These are phyloP conservation scores for Vesta saturnalis DNA, from an alignment of 2,888 invertebrate genomes.

Conservation along the genomic window DNA sequence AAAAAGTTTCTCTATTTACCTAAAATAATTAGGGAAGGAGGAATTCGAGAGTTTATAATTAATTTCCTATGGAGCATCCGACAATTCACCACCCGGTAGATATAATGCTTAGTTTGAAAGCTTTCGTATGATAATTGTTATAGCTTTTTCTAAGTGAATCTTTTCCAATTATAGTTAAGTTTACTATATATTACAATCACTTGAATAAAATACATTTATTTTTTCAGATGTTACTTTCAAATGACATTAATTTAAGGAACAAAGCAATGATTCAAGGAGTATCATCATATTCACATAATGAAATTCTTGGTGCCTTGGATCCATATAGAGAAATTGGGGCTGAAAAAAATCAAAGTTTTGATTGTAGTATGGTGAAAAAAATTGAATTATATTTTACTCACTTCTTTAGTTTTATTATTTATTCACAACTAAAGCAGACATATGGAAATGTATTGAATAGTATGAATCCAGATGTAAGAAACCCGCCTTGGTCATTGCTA, in stretches of 20 bases:
- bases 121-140: too few relatives aligned
- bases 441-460: slow-evolving; percentile 67
- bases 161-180: too few relatives aligned
- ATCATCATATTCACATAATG: slow-evolving; percentile 49
- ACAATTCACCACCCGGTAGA: too few relatives aligned
- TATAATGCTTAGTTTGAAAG: too few relatives aligned
- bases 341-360: slow-evolving; percentile 19
- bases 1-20: too few relatives aligned
- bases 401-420: slow-evolving; percentile 54
- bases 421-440: slow-evolving; percentile 68
- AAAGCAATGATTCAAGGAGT: slow-evolving; percentile 67
- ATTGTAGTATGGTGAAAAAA: slow-evolving; percentile 41
- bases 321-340: slow-evolving; percentile 5
- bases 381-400: slow-evolving; percentile 48
- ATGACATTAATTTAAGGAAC: slow-evolving; percentile 69
- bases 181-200: too few relatives aligned
- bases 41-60: too few relatives aligned
- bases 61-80: too few relatives aligned
- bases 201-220: too few relatives aligned
- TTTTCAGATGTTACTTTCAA: slow-evolving; percentile 68
- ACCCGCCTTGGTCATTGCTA: slow-evolving; percentile 66
- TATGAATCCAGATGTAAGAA: slow-evolving; percentile 59
- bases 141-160: too few relatives aligned
- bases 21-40: too few relatives aligned
- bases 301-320: slow-evolving; percentile 43